These are phyloP conservation scores for Lagopus muta DNA, from an alignment of 2,113 vertebrate species.

Conservation along the genomic window DNA sequence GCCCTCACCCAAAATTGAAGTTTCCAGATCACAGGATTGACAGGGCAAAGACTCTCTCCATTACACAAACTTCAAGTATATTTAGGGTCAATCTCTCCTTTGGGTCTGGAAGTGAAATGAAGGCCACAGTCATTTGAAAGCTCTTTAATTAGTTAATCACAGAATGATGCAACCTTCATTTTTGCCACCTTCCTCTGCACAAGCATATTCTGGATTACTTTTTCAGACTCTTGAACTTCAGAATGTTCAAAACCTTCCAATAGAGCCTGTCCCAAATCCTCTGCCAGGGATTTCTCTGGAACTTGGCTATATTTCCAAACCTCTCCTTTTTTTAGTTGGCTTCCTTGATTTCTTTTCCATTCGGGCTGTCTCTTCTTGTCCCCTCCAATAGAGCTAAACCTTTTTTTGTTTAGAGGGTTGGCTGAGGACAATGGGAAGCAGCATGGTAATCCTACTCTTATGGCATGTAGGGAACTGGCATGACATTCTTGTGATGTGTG, in stretches of 20 bases:
- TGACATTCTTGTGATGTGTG: neutral
- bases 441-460: neutral
- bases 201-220: neutral
- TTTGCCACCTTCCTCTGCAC: conserved; percentile 9
- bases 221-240: conserved; percentile 1
- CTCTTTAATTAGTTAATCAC: neutral
- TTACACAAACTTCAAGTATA: neutral
- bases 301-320: conserved; percentile 11
- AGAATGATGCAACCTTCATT: neutral
- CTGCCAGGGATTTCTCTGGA: conserved; percentile 39
- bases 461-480: neutral
- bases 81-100: neutral
- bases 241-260: neutral
- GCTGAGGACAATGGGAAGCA: conserved; percentile 28
- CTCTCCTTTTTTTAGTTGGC: conserved; percentile 3
- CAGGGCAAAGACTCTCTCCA: neutral
- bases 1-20: neutral
- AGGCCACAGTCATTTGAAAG: neutral
- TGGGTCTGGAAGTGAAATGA: neutral
- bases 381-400: neutral
- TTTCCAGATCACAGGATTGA: neutral
- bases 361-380: neutral
- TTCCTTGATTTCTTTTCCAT: neutral
- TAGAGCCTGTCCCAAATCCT: neutral
- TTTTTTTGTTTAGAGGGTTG: neutral